Conservation (phyloP, 1,140 invertebrate species). For the Philopotamus ludificatus region DNA sequence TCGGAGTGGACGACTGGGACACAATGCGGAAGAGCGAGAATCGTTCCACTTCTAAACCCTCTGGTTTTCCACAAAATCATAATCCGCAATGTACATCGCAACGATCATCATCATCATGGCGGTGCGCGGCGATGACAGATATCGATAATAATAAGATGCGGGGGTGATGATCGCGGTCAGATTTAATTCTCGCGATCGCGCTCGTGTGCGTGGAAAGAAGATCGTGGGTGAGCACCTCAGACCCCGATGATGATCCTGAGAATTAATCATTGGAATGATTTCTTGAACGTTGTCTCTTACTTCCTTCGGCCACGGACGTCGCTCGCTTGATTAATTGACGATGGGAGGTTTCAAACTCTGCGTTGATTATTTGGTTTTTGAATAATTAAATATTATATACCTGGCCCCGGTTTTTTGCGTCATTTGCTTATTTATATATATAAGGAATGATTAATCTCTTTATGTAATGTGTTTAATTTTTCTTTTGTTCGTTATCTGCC, state of each 20-base stretch:
- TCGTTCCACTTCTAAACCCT: not conserved
- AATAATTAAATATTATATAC: conserved; percentile 16
- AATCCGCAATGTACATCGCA: no score
- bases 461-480: no score
- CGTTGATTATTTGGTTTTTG: conserved; percentile 20
- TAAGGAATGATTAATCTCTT: no score
- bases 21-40: no score
- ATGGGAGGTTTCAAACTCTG: conserved; percentile 24
- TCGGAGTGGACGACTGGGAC: not conserved
- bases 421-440: no score
- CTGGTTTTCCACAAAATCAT: no score
- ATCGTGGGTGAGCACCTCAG: conserved; percentile 10
- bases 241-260: conserved; percentile 22
- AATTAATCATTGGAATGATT: conserved; percentile 31
- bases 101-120: not conserved
- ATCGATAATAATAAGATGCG: no score
- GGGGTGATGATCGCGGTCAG: not conserved
- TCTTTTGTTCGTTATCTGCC: no score
- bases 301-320: not conserved
- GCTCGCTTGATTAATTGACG: conserved; percentile 29
- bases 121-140: not conserved
- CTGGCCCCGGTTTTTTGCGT: not conserved
- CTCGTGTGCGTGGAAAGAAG: no score
- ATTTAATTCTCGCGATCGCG: not conserved
- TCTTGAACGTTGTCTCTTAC: conserved; percentile 24